Evolutionary conservation across 2,797 vertebrate genomes (phyloP).

Genomic region (Kryptopterus vitreolus): DNA sequence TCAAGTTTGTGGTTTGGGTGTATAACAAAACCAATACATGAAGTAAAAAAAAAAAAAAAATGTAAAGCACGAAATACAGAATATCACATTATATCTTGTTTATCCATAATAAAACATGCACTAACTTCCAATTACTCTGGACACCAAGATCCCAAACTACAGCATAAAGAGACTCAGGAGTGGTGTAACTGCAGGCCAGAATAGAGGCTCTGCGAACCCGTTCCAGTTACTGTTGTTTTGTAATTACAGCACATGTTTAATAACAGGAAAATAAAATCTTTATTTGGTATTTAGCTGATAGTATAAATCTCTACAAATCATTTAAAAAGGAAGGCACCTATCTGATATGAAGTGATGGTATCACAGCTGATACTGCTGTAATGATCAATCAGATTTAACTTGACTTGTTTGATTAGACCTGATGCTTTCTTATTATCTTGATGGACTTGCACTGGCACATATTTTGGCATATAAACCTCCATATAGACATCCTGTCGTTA

Average conservation of each 20-base stretch:
- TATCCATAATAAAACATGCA: not conserved
- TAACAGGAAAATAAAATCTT: not conserved
- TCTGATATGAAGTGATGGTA: not conserved
- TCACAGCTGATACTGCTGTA: not conserved
- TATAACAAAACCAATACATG: conserved; percentile 11
- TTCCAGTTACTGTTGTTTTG: not conserved
- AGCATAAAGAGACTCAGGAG: not conserved
- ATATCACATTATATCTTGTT: not conserved
- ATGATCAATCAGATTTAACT: not conserved
- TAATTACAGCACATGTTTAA: not conserved
- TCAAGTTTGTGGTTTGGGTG: not conserved
- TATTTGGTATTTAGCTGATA: not conserved
- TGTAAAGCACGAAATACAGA: conserved; percentile 14
- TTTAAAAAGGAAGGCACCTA: not conserved
- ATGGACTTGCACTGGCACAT: not conserved
- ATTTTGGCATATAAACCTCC: not conserved
- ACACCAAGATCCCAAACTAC: not conserved
- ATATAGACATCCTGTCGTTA: not conserved
- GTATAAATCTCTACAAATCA: not conserved
- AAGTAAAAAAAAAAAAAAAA: conserved; percentile 13
- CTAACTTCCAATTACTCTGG: not conserved
- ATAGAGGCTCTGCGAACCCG: not conserved
- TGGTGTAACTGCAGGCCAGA: not conserved
- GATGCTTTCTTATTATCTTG: not conserved
- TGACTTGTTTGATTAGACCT: not conserved